These are phyloP conservation scores for Jacana jacana DNA, from an alignment of 2,113 vertebrate species.

Conservation along the genomic window DNA sequence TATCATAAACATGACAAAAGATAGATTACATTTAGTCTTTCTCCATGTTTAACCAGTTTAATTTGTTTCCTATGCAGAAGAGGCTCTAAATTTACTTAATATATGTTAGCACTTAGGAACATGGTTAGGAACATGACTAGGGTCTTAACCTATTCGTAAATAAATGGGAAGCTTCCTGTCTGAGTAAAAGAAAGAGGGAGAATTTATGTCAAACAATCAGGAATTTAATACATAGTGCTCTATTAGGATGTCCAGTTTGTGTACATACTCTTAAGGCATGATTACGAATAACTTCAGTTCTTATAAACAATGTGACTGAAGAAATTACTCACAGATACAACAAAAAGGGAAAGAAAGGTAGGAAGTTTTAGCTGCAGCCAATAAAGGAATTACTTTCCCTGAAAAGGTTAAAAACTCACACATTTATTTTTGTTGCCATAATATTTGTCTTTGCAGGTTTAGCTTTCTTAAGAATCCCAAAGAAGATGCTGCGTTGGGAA, in stretches of 20 bases:
- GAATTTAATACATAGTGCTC: constrained; percentile 92
- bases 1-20: constrained; percentile 89
- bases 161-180: constrained; percentile 94
- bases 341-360: constrained; percentile 86
- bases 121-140: constrained; percentile 84
- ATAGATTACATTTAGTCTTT: constrained; percentile 87
- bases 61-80: constrained; percentile 88
- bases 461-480: constrained; percentile 76
- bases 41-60: constrained; percentile 87
- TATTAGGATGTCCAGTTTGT: constrained; percentile 92
- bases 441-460: constrained; percentile 83
- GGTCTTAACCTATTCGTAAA: constrained; percentile 88
- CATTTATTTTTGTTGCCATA: constrained; percentile 84
- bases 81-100: constrained; percentile 94
- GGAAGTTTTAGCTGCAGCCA: constrained; percentile 81
- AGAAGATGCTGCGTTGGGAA: constrained; percentile 65
- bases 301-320: constrained; percentile 91
- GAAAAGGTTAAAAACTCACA: constrained; percentile 83
- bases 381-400: constrained; percentile 81
- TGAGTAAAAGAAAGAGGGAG: constrained; percentile 87
- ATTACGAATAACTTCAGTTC: constrained; percentile 91
- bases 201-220: constrained; percentile 97
- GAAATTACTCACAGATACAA: constrained; percentile 90
- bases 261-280: constrained; percentile 91
- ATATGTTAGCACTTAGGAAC: constrained; percentile 92